Percentiles rank a stretch among this genome's conserved stretches.
Evolutionary conservation across 2,888 invertebrate species (phyloP).

Genomic region (Hemithea aestivaria): DNA sequence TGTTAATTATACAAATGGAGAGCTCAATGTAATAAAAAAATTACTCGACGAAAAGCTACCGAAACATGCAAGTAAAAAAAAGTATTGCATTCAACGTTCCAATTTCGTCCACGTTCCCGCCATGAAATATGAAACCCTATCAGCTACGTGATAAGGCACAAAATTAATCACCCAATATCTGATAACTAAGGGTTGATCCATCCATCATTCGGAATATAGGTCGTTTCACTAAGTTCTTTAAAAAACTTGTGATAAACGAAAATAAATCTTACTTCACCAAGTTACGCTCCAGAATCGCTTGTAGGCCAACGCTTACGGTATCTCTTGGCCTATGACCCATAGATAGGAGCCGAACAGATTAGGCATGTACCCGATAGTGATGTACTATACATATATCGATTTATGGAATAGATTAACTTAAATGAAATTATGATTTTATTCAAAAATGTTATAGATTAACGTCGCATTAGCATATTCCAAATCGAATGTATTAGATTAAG

Average conservation of each 20-base stretch:
- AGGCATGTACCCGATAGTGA: constrained; percentile 45
- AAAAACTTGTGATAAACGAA: constrained; percentile 34
- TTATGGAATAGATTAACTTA: constrained; percentile 1
- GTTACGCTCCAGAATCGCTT: constrained; percentile 37
- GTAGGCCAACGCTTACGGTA: constrained; percentile 52
- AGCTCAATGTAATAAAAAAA: constrained; percentile 6
- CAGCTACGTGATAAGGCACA: constrained; percentile 22
- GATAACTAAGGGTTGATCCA: constrained; percentile 46
- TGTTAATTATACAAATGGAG: constrained; percentile 6
- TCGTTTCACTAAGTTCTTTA: constrained; percentile 48
- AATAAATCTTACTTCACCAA: constrained; percentile 39
- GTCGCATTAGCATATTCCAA: constrained; percentile 2
- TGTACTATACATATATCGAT: constrained; percentile 13
- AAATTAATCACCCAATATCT: constrained; percentile 30
- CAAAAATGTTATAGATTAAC: constrained; percentile 1
- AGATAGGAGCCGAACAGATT: constrained; percentile 60
- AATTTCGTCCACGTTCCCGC: background rate
- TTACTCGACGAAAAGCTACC: constrained; percentile 6
- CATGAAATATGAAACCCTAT: constrained; percentile 21
- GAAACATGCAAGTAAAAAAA: constrained; percentile 4
- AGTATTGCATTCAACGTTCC: background rate
- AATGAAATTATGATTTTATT: constrained; percentile 1
- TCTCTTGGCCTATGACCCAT: constrained; percentile 62
- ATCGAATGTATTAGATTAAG: too few species aligned
- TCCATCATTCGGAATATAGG: constrained; percentile 59